Evolutionary conservation across 1,140 invertebrate genomes (phyloP).

Genomic region (Sarcophaga bullata): DNA sequence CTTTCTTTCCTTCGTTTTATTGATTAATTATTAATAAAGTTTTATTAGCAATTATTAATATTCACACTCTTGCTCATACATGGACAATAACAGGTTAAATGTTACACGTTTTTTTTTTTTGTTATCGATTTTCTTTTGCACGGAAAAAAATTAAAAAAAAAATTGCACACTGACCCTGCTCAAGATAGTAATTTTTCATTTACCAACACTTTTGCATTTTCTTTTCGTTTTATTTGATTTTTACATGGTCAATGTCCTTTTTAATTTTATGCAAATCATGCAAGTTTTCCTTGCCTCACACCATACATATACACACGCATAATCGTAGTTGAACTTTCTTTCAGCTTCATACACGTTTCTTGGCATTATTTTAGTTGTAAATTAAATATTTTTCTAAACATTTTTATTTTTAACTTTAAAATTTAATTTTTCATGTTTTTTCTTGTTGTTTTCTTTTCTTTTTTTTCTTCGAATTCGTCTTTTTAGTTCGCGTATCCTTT

Average conservation of each 20-base stretch:
- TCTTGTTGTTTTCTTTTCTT: neutral
- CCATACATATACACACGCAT: neutral
- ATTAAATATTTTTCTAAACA: neutral
- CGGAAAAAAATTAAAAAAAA: neutral
- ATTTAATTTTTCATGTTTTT: neutral
- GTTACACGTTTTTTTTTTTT: neutral
- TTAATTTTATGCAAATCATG: constrained; percentile 26
- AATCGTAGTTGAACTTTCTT: neutral
- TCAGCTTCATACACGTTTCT: neutral
- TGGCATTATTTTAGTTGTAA: neutral
- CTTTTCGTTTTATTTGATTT: too few relatives aligned
- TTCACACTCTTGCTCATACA: too few relatives aligned
- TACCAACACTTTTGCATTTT: neutral
- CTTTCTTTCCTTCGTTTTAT: too few relatives aligned
- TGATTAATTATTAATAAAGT: too few relatives aligned
- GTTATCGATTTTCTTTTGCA: neutral
- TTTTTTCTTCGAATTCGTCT: constrained; percentile 17
- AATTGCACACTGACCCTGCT: constrained; percentile 31
- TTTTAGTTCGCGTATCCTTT: constrained; percentile 54
- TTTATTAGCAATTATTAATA: too few relatives aligned
- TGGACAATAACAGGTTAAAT: neutral
- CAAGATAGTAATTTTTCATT: neutral
- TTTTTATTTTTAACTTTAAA: neutral
- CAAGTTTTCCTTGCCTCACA: neutral
- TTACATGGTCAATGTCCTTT: constrained; percentile 32